phyloP scores from a whole-genome alignment of 2,888 invertebrate genomes.

The Pollenia angustigena region DNA sequence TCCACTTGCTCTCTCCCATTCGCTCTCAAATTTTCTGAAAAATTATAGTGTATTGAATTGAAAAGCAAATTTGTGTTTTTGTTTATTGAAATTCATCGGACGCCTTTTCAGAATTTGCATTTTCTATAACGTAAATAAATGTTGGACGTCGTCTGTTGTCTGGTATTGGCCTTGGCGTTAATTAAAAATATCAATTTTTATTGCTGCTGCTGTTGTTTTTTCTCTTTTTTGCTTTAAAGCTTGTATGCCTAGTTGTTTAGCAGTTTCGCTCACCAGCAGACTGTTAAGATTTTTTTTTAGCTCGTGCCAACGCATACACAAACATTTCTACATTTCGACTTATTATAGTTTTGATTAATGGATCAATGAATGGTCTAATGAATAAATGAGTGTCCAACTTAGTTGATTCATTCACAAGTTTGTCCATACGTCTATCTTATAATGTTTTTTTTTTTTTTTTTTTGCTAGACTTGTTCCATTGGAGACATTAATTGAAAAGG shows the following conservation, averaged over 20 bases:
- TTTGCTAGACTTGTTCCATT: conserved; percentile 41
- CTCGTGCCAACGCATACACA: conserved; percentile 66
- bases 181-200: conserved; percentile 72
- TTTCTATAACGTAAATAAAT: conserved; percentile 69
- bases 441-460: not conserved
- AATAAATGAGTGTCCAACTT: conserved; percentile 29
- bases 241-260: conserved; percentile 62
- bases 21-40: not conserved
- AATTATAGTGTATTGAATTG: conserved; percentile 35
- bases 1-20: conserved; percentile 34
- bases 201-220: conserved; percentile 51
- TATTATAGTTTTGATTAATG: conserved; percentile 67
- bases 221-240: conserved; percentile 39
- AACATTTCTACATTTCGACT: conserved; percentile 48
- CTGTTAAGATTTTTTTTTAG: conserved; percentile 50
- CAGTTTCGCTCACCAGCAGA: conserved; percentile 27
- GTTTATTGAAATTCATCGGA: conserved; percentile 70
- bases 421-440: conserved; percentile 22
- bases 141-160: conserved; percentile 57
- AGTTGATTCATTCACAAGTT: conserved; percentile 29
- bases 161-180: conserved; percentile 74
- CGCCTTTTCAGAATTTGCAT: conserved; percentile 71
- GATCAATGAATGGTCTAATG: conserved; percentile 45
- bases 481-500: conserved; percentile 59
- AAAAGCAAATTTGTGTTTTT: conserved; percentile 50